A percentile compares a stretch with the other conserved stretches of the same genome.
These are phyloP conservation scores for Poicephalus meyeri DNA, from an alignment of 2,113 vertebrate genomes.

Conservation along the genomic window DNA sequence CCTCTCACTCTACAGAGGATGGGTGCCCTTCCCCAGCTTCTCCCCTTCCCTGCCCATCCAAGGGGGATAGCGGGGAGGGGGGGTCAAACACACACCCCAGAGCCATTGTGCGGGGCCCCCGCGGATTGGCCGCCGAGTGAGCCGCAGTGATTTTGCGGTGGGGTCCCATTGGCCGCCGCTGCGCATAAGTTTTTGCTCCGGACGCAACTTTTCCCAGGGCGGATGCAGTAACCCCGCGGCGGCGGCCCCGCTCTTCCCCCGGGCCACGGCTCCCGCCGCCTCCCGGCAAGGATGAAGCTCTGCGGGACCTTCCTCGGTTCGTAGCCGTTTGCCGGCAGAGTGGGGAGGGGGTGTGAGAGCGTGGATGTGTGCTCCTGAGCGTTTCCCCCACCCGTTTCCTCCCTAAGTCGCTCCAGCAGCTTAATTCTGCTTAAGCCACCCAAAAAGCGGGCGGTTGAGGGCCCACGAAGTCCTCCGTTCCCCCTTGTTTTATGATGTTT, in stretches of 20 bases:
- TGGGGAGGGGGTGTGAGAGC: background rate
- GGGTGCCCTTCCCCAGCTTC: background rate
- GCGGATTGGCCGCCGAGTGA: conserved; percentile 77
- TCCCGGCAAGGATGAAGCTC: conserved; percentile 85
- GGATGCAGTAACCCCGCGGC: conserved; percentile 72
- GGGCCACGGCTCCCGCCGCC: background rate
- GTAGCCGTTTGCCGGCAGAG: conserved; percentile 55
- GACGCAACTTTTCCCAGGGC: conserved; percentile 81
- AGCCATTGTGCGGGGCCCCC: conserved; percentile 77
- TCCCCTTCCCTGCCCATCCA: background rate
- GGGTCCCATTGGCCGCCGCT: conserved; percentile 77
- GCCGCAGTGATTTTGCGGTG: conserved; percentile 60
- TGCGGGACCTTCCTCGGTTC: conserved; percentile 91
- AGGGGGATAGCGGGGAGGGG: background rate
- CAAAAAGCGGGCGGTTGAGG: background rate
- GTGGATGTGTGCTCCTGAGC: background rate
- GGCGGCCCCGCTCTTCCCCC: background rate
- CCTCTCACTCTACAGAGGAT: background rate
- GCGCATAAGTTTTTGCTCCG: conserved; percentile 83
- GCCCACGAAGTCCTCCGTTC: background rate
- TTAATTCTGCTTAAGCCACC: background rate
- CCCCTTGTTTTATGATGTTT: background rate
- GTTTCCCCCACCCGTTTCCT: background rate
- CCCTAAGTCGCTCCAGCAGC: background rate
- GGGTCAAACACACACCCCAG: background rate